Evolutionary conservation across 1,140 invertebrate species (phyloP).

Genomic region (Himalopsyche phryganea): DNA sequence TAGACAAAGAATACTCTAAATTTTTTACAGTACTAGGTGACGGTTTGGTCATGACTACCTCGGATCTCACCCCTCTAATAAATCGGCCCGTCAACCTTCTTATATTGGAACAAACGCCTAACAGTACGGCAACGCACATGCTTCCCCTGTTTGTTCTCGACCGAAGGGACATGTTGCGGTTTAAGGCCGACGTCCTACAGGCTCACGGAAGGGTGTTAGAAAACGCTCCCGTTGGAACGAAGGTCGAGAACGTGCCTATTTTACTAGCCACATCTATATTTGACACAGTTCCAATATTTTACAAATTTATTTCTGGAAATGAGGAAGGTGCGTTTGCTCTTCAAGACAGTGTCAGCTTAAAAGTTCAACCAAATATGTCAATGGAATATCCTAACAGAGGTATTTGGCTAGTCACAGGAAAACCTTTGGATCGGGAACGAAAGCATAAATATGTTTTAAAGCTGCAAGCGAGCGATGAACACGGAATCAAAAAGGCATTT

Average conservation of each 20-base stretch:
- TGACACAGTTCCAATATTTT: slow-evolving; percentile 63
- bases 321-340: slow-evolving; percentile 67
- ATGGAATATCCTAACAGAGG: slow-evolving; percentile 57
- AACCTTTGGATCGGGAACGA: slow-evolving; percentile 69
- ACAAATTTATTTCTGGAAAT: slow-evolving; percentile 72
- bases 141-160: slow-evolving; percentile 80
- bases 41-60: slow-evolving; percentile 86
- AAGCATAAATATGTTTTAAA: slow-evolving; percentile 66
- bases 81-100: slow-evolving; percentile 75
- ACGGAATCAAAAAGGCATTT: slow-evolving; percentile 68
- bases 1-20: slow-evolving; percentile 74
- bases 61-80: slow-evolving; percentile 74
- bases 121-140: slow-evolving; percentile 73
- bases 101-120: slow-evolving; percentile 74
- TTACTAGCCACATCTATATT: slow-evolving; percentile 58
- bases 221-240: slow-evolving; percentile 67
- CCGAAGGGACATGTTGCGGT: slow-evolving; percentile 72
- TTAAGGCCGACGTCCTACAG: slow-evolving; percentile 58
- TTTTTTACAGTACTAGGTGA: slow-evolving; percentile 85
- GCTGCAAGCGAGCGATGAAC: slow-evolving; percentile 70
- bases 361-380: slow-evolving; percentile 55
- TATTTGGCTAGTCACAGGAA: slow-evolving; percentile 67
- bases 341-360: slow-evolving; percentile 55
- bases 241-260: slow-evolving; percentile 64
- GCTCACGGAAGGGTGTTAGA: slow-evolving; percentile 68